These are phyloP conservation scores for Boloria euphrosyne DNA, from an alignment of 2,888 invertebrate species.

Conservation along the genomic window DNA sequence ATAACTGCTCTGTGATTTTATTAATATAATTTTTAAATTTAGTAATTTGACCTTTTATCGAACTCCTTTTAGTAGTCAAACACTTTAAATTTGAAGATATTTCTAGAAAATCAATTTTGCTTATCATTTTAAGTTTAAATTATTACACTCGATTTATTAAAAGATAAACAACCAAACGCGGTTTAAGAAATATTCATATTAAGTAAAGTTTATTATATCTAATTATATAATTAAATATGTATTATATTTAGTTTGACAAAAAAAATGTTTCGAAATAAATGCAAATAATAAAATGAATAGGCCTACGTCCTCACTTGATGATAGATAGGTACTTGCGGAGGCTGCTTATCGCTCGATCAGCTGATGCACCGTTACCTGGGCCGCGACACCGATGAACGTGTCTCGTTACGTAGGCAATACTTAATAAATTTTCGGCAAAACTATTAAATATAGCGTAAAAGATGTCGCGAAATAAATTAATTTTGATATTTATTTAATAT, in stretches of 20 bases:
- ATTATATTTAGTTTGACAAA: neutral
- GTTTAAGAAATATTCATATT: too few relatives aligned
- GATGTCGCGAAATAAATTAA: neutral
- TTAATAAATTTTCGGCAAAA: neutral
- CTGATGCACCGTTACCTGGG: neutral
- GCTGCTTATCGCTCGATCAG: neutral
- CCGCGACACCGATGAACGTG: neutral
- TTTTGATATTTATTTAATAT: neutral
- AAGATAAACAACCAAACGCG: neutral
- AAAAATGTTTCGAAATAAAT: neutral
- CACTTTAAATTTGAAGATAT: neutral
- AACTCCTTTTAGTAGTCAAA: slow-evolving; percentile 12
- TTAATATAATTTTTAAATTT: slow-evolving; percentile 20
- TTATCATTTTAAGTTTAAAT: neutral
- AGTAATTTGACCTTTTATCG: slow-evolving; percentile 7
- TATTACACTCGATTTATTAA: neutral
- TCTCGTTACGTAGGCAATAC: neutral
- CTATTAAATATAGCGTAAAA: neutral
- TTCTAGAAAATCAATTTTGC: neutral
- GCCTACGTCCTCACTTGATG: neutral
- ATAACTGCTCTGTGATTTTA: slow-evolving; percentile 5
- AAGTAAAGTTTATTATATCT: neutral
- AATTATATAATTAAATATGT: neutral
- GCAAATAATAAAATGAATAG: neutral
- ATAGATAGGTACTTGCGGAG: neutral